Conservation (phyloP, 2,113 vertebrate species). For the Rhinolophus sinicus region DNA sequence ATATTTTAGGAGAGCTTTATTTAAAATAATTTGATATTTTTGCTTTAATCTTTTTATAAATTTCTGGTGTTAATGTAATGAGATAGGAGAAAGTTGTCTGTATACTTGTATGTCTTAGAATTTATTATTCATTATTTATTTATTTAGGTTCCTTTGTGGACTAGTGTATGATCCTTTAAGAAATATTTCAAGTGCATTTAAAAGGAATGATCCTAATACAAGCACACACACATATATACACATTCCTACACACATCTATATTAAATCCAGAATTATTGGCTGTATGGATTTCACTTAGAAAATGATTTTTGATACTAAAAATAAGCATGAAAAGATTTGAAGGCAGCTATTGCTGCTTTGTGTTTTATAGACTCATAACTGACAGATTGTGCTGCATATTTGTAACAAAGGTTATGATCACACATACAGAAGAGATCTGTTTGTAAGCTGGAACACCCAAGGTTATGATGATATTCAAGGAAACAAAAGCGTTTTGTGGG, state of each 20-base stretch:
- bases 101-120: neutral
- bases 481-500: neutral
- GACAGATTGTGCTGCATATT: neutral
- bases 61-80: neutral
- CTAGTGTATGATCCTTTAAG: neutral
- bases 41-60: neutral
- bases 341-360: neutral
- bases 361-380: neutral
- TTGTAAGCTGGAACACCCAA: neutral
- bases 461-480: neutral
- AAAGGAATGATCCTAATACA: neutral
- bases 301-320: constrained; percentile 24
- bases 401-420: neutral
- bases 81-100: neutral
- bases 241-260: neutral
- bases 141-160: neutral
- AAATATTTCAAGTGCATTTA: neutral
- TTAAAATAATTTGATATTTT: neutral
- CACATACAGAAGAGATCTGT: neutral
- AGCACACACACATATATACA: neutral
- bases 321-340: neutral
- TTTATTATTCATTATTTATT: neutral
- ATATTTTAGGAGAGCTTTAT: neutral
- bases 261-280: neutral
- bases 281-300: constrained; percentile 5